Evolutionary conservation across 2,888 invertebrate genomes (phyloP), one percentile per base, ranked within the genome.

Genomic region (Glaucopsyche alexis): DNA sequence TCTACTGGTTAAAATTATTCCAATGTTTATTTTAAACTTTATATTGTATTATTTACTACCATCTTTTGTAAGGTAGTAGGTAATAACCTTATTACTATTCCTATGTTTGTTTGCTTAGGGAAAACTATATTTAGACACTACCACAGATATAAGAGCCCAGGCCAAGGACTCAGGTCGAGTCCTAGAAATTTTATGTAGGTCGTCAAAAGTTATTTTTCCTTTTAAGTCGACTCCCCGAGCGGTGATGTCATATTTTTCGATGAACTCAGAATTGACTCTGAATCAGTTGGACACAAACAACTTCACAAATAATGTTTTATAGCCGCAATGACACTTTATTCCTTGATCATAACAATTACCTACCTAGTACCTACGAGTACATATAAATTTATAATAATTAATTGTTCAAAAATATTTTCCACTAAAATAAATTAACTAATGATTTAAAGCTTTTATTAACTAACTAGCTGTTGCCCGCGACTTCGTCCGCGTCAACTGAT

Each of bases 281-380:
- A 87, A 80, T 81, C 80, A 82, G 76, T 67, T 71, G 73, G 29
- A 67, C 16, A 69, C 67, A 71, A 71, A 73, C 72, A 75, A 73
- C 73, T 72, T 73, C n/a, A 74, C 49, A 67, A 67, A 67, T 67
- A 47, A 47, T 67, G 47, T 67, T 67, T 67, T 47, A 67, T 45
- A 7, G 67, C 45, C 45, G n/a, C 7, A 69, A 47, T 69, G 47
- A 29, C 69, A 49, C 11, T 67, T 19, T 16, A 5, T 60, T 13
- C 1, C 1, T 19, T 55, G 11, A 11, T 11, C 8, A 13, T 11
- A 19, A 11, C 2, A 29, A 29, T 29, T 29, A 29, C 29, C 29
- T 60, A 60, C 29, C 29, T 29, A 19, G 38, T 9, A 19, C 7
- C n/a, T 14, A 49, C 29, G n/a, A n/a, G n/a, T n/a, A n/a, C n/a